A percentile compares a stretch with the other conserved stretches of the same genome.
These are phyloP conservation scores for Drosophila tani DNA, from an alignment of 1,140 invertebrate genomes.

Conservation along the genomic window DNA sequence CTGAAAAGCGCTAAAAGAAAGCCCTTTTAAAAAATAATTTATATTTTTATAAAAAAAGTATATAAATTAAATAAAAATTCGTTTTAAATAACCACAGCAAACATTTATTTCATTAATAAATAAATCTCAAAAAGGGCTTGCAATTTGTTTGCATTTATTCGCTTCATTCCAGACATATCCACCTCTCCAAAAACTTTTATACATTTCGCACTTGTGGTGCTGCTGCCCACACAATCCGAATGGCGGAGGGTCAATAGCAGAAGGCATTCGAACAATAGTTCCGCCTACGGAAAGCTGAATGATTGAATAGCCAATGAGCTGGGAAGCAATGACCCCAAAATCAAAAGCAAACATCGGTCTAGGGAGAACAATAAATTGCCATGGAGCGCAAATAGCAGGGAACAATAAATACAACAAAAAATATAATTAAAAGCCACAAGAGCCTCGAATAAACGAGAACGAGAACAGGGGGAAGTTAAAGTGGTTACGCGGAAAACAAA, in stretches of 20 bases:
- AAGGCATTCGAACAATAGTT: slow-evolving; percentile 19
- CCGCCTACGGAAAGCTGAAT: slow-evolving; percentile 14
- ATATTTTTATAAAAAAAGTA: too few relatives aligned
- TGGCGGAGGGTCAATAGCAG: slow-evolving; percentile 25
- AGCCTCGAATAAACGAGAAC: slow-evolving; percentile 27
- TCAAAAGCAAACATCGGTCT: slow-evolving; percentile 38
- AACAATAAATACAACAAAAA: slow-evolving; percentile 29
- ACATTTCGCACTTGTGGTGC: slow-evolving; percentile 21
- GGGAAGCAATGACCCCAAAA: slow-evolving; percentile 59
- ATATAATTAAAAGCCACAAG: slow-evolving; percentile 61
- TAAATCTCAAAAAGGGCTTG: too few relatives aligned
- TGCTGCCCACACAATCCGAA: neutral
- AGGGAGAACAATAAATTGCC: slow-evolving; percentile 43
- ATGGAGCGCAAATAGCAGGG: slow-evolving; percentile 16
- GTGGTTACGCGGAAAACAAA: slow-evolving; percentile 44
- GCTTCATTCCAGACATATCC: neutral
- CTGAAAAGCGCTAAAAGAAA: too few relatives aligned
- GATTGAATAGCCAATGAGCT: slow-evolving; percentile 37
- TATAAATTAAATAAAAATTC: neutral
- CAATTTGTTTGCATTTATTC: neutral
- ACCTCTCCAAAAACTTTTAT: neutral
- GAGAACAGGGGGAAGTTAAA: slow-evolving; percentile 25
- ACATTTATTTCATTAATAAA: neutral
- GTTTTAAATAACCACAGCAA: neutral
- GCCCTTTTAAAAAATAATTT: too few relatives aligned